Evolutionary conservation across 1,140 invertebrate genomes (phyloP).

Genomic region (Eupristina koningsbergeri): DNA sequence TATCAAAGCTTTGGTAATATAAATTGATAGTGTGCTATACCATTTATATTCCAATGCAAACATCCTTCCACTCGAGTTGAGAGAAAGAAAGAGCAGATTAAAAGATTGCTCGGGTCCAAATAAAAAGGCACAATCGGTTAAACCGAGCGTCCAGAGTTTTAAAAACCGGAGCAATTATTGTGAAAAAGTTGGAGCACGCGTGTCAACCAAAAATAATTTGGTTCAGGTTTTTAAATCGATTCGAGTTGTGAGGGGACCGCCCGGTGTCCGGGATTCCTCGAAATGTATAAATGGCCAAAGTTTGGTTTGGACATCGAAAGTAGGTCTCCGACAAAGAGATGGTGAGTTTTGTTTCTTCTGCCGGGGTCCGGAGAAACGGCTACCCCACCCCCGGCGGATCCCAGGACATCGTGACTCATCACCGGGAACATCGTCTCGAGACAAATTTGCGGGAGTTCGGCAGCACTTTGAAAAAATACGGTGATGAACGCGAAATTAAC

Average conservation of each 20-base stretch:
- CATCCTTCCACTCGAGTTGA: background rate
- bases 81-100: conserved; percentile 12
- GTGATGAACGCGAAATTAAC: background rate
- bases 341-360: background rate
- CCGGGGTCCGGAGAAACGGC: background rate
- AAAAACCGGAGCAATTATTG: conserved; percentile 18
- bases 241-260: too few species aligned
- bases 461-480: background rate
- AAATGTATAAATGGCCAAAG: conserved; percentile 13
- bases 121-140: background rate
- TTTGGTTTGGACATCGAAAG: background rate
- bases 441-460: conserved; percentile 22
- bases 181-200: background rate
- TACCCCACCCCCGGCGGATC: background rate
- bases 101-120: background rate
- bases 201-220: background rate
- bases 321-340: conserved; percentile 22
- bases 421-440: background rate
- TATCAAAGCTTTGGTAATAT: background rate
- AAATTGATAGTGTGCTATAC: background rate
- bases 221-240: background rate
- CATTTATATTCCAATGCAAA: background rate
- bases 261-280: background rate
- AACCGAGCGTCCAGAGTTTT: background rate
- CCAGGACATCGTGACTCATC: conserved; percentile 24